These are phyloP conservation scores for Sapayoa aenigma DNA, from an alignment of 2,113 vertebrate genomes.

Conservation along the genomic window DNA sequence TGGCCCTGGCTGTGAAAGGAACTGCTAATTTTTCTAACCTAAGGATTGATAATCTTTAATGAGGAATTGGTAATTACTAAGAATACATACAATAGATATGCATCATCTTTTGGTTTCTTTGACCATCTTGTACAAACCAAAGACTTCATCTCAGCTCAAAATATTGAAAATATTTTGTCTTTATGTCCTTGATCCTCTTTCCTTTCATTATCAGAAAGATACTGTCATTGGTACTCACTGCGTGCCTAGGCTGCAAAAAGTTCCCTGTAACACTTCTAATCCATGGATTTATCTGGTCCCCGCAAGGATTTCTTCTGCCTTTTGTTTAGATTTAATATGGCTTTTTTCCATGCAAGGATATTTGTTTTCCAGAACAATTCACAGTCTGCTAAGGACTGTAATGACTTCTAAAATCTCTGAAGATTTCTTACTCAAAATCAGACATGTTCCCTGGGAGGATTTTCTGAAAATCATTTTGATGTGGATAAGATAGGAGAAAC, in stretches of 20 bases:
- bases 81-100: not conserved
- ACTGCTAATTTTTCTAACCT: not conserved
- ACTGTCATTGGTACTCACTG: not conserved
- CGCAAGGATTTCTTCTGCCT: not conserved
- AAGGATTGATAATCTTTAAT: no score
- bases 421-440: not conserved
- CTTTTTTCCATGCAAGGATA: not conserved
- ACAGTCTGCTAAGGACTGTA: not conserved
- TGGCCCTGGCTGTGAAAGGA: not conserved
- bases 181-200: not conserved
- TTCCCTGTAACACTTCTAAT: not conserved
- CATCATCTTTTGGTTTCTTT: not conserved
- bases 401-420: not conserved
- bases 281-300: not conserved
- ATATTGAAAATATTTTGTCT: not conserved
- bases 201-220: not conserved
- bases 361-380: not conserved
- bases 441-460: not conserved
- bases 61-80: not conserved
- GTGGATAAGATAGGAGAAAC: not conserved
- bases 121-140: not conserved
- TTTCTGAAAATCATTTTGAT: not conserved
- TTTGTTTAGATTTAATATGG: not conserved
- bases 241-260: not conserved
- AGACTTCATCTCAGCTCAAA: not conserved